Evolutionary conservation across 2,888 invertebrate species (phyloP), one percentile per base, ranked within the genome.

Genomic region (Ephialtes manifestator): DNA sequence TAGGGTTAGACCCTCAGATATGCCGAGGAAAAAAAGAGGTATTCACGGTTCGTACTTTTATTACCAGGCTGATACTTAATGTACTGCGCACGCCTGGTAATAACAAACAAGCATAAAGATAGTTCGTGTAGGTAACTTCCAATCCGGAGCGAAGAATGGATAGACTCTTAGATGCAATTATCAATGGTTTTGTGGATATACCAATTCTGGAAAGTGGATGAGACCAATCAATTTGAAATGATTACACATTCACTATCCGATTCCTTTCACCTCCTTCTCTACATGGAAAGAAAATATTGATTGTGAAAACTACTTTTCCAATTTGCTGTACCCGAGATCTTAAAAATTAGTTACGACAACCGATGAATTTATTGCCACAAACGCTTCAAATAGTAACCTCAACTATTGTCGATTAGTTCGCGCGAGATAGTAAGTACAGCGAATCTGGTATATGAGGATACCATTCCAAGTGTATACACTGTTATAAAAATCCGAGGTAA

Each of bases 141-240:
- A 13, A 28, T 28, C 4, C 0, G 1, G 15, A 15, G 5, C 24
- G 11, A 58, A 28, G 11, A 28, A 58, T 4, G 4, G 87, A 74
- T 82, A 24, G 81, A 88, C 88, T 87, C 89, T 89, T 88, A 86
- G 84, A 88, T 89, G 90, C 92, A 93, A 93, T 93, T 93, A 93
- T 90, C 84, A 80, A 68, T 84, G 58, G 88, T 87, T 79, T 88
- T 83, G 86, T 84, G 87, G 76, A 81, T 43, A 39, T 51, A n/a
- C 8, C 13, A 7, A 43, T 2, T 15, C 20, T 84, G 88, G 88
- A 89, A 92, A 91, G 88, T 88, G 88, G 88, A 60, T 89, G 90
- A 87, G 89, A 90, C 87, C 89, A 89, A 89, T 91, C 90, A 91
- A 90, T 89, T 87, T 88, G 39, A 18, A 86, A 87, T 90, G 89